phyloP scores from a whole-genome alignment of 2,888 invertebrate species.

The Rhamphomyia laevipes region DNA sequence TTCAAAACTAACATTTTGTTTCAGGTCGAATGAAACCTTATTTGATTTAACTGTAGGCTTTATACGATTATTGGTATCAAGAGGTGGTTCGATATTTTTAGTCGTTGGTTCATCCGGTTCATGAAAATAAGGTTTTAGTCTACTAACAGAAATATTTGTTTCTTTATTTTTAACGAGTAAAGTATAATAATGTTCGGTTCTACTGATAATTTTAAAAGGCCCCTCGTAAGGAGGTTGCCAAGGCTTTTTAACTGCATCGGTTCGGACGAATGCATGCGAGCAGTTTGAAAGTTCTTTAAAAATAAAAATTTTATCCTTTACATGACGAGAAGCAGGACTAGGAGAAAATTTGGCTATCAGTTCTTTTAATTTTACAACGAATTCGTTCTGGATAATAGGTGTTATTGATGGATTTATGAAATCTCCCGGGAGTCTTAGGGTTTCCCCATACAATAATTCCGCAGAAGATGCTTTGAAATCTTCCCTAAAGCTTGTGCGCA shows the following conservation, averaged over 20 bases:
- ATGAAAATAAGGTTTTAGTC: not conserved
- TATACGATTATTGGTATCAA: too few species aligned
- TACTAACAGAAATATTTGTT: not conserved
- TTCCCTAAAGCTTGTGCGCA: not conserved
- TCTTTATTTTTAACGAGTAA: not conserved
- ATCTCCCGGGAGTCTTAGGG: not conserved
- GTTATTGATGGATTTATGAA: not conserved
- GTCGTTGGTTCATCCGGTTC: too few species aligned
- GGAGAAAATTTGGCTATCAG: not conserved
- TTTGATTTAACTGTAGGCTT: too few species aligned
- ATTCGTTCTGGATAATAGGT: not conserved
- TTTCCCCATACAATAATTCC: not conserved
- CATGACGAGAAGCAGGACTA: not conserved
- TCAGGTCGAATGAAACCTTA: too few species aligned
- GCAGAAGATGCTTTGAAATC: not conserved
- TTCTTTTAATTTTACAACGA: not conserved
- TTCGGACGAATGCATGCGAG: constrained; percentile 15
- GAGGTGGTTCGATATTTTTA: too few species aligned
- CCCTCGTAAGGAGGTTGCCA: constrained; percentile 16
- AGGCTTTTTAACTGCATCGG: constrained; percentile 13
- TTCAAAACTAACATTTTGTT: too few species aligned
- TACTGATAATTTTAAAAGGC: constrained; percentile 12
- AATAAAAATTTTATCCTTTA: not conserved
- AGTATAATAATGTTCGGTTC: constrained; percentile 1
- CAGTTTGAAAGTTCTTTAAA: not conserved